phyloP scores from a whole-genome alignment of 1,140 invertebrate genomes.

The Listronotus oregonensis region DNA sequence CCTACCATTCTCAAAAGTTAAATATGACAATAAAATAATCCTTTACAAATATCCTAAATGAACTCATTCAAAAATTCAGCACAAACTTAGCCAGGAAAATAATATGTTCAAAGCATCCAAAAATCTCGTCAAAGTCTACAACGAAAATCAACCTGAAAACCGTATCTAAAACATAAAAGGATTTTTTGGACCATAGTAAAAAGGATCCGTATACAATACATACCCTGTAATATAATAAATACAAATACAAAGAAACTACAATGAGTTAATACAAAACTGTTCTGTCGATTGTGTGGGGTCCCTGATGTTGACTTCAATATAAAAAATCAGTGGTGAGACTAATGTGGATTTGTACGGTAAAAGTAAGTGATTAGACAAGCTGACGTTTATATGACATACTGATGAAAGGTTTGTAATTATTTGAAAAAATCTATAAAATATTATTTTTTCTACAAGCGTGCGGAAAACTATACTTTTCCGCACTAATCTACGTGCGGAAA shows the following conservation, averaged over 20 bases:
- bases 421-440: too few relatives aligned
- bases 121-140: slow-evolving; percentile 1
- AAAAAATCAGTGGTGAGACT: slow-evolving; percentile 16
- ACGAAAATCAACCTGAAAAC: slow-evolving; percentile 19
- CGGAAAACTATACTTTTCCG: too few relatives aligned
- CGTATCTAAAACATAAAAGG: slow-evolving; percentile 14
- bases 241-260: slow-evolving; percentile 17
- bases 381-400: slow-evolving; percentile 8
- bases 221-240: slow-evolving; percentile 22
- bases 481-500: too few relatives aligned
- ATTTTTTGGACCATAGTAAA: slow-evolving; percentile 9
- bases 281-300: slow-evolving; percentile 16
- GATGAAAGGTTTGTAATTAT: neutral
- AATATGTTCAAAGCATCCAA: too few relatives aligned
- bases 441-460: too few relatives aligned
- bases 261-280: slow-evolving; percentile 19
- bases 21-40: too few relatives aligned
- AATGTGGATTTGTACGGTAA: slow-evolving; percentile 10
- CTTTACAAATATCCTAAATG: too few relatives aligned
- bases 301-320: slow-evolving; percentile 17
- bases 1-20: too few relatives aligned
- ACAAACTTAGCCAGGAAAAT: too few relatives aligned
- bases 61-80: too few relatives aligned
- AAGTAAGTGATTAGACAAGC: slow-evolving; percentile 10
- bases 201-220: slow-evolving; percentile 14